These are phyloP conservation scores for Cyanoderma ruficeps DNA, from an alignment of 2,113 vertebrate species.

Conservation along the genomic window DNA sequence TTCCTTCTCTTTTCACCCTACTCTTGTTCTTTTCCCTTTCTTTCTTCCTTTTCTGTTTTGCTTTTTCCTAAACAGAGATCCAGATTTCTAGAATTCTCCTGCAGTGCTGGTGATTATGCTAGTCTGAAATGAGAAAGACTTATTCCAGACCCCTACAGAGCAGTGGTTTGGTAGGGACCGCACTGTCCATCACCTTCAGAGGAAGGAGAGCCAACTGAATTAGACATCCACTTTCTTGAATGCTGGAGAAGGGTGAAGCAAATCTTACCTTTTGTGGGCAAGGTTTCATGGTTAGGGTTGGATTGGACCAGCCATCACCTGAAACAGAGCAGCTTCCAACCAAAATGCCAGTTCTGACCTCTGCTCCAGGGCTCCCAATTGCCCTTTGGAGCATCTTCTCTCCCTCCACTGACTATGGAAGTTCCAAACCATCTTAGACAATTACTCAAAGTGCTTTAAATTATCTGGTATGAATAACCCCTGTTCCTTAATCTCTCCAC, in stretches of 20 bases:
- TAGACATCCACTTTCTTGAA: neutral
- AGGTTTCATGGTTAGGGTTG: neutral
- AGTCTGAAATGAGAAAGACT: neutral
- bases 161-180: neutral
- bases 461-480: neutral
- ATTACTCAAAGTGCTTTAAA: neutral
- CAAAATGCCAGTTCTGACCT: neutral
- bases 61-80: neutral
- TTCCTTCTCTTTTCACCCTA: accelerated
- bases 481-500: neutral
- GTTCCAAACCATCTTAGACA: neutral
- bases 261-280: neutral
- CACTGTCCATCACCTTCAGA: neutral
- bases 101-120: neutral
- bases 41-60: neutral
- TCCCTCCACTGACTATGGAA: neutral
- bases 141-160: neutral
- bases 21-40: too few species aligned
- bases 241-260: neutral
- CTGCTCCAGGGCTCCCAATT: neutral
- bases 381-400: neutral
- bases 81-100: neutral
- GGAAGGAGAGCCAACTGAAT: neutral
- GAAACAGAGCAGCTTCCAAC: neutral
- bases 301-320: neutral